phyloP scores from a whole-genome alignment of 2,888 invertebrate genomes.

The Polydrusus cervinus region DNA sequence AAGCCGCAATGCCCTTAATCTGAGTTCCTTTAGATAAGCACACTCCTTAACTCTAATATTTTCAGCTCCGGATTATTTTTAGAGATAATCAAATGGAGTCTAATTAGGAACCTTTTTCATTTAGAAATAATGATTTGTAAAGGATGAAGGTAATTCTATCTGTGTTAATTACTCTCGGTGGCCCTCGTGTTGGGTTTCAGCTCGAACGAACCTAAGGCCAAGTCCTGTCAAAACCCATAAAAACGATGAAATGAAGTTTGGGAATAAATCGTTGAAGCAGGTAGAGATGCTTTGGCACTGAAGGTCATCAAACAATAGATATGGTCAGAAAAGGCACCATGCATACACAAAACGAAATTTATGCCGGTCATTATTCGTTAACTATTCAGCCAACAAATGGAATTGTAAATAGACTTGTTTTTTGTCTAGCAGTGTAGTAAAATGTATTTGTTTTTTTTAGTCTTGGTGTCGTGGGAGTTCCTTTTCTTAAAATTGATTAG shows the following conservation, averaged over 20 bases:
- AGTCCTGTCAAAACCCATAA: constrained; percentile 51
- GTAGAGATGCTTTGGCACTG: constrained; percentile 48
- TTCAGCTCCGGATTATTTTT: background rate
- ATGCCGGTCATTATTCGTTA: constrained; percentile 59
- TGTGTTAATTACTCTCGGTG: constrained; percentile 38
- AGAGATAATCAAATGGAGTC: constrained; percentile 16
- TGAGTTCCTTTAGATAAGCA: background rate
- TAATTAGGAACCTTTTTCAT: constrained; percentile 41
- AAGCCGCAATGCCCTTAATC: too few species aligned
- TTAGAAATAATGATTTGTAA: constrained; percentile 28
- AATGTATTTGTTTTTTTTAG: constrained; percentile 59
- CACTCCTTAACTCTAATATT: background rate
- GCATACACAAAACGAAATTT: constrained; percentile 60
- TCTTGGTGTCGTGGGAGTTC: constrained; percentile 44
- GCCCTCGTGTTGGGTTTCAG: constrained; percentile 36
- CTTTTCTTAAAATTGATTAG: constrained; percentile 12
- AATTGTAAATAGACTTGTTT: constrained; percentile 61
- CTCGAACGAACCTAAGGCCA: background rate
- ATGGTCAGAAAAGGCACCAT: constrained; percentile 50
- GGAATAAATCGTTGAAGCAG: constrained; percentile 51
- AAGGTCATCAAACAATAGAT: constrained; percentile 45
- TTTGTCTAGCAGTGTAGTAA: constrained; percentile 55
- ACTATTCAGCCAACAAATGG: constrained; percentile 61
- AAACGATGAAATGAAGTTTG: constrained; percentile 45
- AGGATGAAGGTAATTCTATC: constrained; percentile 44